Evolutionary conservation across 2,797 vertebrate genomes (phyloP).

Genomic region (Chelmon rostratus): DNA sequence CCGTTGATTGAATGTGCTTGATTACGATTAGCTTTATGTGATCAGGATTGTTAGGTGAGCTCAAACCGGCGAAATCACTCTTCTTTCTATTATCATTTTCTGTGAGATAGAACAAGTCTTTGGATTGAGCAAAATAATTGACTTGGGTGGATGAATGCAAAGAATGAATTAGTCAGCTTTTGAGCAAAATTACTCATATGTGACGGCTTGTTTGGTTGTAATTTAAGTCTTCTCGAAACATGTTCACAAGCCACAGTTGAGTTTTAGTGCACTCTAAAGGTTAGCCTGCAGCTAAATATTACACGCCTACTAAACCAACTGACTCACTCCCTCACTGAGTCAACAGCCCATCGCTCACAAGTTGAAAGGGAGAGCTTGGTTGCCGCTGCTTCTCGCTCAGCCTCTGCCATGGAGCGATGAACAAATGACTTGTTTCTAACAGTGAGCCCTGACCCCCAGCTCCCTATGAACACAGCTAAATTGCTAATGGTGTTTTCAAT

Average conservation of each 20-base stretch:
- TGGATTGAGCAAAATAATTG: background rate
- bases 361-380: conserved; percentile 20
- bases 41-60: background rate
- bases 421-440: conserved; percentile 25
- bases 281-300: conserved; percentile 42
- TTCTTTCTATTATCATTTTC: background rate
- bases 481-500: background rate
- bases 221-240: conserved; percentile 36
- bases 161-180: conserved; percentile 4
- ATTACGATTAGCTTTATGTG: background rate
- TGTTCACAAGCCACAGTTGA: conserved; percentile 27
- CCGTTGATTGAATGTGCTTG: background rate
- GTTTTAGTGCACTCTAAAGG: conserved; percentile 31
- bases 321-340: conserved; percentile 48
- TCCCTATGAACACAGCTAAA: background rate
- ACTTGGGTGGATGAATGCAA: background rate
- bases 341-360: conserved; percentile 42
- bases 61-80: background rate
- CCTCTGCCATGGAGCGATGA: conserved; percentile 10
- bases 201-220: conserved; percentile 25
- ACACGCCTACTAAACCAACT: conserved; percentile 33
- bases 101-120: background rate
- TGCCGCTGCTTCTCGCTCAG: conserved; percentile 1
- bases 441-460: conserved; percentile 1
- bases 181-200: conserved; percentile 11